Conservation (phyloP, 2,888 invertebrate species). For the Sphaerophoria rueppellii region DNA sequence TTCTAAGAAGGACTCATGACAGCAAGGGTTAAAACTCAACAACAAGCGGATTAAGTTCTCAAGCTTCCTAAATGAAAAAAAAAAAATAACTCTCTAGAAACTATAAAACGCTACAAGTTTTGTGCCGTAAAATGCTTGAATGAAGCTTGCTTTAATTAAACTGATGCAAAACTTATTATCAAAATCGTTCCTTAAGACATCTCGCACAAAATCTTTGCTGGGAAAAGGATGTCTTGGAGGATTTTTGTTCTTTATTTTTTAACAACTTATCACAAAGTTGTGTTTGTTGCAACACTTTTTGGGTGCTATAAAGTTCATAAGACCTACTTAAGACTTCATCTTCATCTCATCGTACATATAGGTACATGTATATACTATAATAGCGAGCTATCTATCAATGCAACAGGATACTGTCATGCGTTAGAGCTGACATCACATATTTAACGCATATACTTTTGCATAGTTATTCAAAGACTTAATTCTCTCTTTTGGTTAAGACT, state of each 20-base stretch:
- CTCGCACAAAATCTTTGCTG: constrained; percentile 40
- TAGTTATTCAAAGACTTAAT: constrained; percentile 15
- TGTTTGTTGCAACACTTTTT: constrained; percentile 54
- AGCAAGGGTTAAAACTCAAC: constrained; percentile 44
- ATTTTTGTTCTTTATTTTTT: constrained; percentile 26
- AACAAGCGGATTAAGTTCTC: constrained; percentile 56
- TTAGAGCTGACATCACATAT: constrained; percentile 33
- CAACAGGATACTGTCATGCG: constrained; percentile 44
- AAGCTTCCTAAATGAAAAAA: constrained; percentile 20
- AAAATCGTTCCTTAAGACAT: constrained; percentile 63
- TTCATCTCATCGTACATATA: constrained; percentile 34
- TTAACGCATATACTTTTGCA: not conserved
- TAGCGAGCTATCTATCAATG: constrained; percentile 51
- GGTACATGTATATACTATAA: not conserved
- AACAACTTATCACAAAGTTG: constrained; percentile 58
- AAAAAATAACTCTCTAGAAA: not conserved
- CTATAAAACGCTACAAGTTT: constrained; percentile 10
- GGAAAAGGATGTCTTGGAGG: constrained; percentile 14
- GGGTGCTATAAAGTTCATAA: constrained; percentile 66
- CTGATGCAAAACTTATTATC: constrained; percentile 69
- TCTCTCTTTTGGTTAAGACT: not conserved
- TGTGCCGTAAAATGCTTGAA: constrained; percentile 22
- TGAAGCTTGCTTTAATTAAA: constrained; percentile 60
- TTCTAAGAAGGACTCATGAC: constrained; percentile 31
- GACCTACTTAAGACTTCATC: constrained; percentile 70